A percentile compares a stretch with the other conserved stretches of the same genome.
Conservation (phyloP, 2,113 vertebrate species). For the Pao palembangensis region DNA sequence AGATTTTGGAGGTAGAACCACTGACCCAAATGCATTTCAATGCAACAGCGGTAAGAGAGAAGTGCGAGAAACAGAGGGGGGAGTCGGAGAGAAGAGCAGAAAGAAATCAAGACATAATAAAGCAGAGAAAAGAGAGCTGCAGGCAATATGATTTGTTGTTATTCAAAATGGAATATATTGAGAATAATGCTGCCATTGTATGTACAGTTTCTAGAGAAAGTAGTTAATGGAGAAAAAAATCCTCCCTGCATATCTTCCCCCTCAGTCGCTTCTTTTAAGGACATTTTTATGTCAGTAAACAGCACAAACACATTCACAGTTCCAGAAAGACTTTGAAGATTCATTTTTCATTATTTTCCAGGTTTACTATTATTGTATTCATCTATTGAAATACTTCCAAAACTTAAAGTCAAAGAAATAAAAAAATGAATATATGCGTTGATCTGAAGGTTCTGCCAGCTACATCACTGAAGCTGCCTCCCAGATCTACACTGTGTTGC, state of each 20-base stretch:
- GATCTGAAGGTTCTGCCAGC: too few species aligned
- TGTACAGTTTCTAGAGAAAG: conserved; percentile 29
- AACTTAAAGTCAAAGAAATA: too few species aligned
- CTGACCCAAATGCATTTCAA: conserved; percentile 77
- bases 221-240: conserved; percentile 48
- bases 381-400: not conserved
- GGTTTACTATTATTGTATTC: not conserved
- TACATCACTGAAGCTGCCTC: not conserved
- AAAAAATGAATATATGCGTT: too few species aligned
- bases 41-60: conserved; percentile 41
- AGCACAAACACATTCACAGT: conserved; percentile 14
- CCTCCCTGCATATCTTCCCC: conserved; percentile 23
- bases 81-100: conserved; percentile 31
- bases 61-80: conserved; percentile 33
- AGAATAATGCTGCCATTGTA: conserved; percentile 39
- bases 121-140: conserved; percentile 52
- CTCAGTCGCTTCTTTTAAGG: conserved; percentile 19
- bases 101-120: conserved; percentile 47
- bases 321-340: not conserved
- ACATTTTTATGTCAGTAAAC: conserved; percentile 10
- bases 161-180: conserved; percentile 42
- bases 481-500: not conserved
- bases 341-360: not conserved
- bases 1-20: conserved; percentile 54
- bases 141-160: conserved; percentile 59